These are phyloP conservation scores for Uloborus diversus DNA, from an alignment of 1,140 invertebrate genomes.

Conservation along the genomic window DNA sequence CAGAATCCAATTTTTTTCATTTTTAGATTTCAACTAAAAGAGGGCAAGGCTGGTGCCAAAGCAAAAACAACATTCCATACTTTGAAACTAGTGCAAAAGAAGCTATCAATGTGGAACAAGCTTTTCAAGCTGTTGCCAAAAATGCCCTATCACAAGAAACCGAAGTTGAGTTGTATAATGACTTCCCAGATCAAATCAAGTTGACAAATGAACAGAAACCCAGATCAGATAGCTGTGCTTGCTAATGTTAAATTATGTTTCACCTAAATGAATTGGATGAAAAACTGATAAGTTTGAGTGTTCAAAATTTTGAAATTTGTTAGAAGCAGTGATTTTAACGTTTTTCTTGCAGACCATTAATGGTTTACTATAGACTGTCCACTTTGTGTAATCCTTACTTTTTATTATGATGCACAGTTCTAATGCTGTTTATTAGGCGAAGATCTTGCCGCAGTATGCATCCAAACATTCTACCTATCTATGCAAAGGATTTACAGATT, in stretches of 20 bases:
- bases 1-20: too few species aligned
- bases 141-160: constrained; percentile 92
- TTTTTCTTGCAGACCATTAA: neutral
- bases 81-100: constrained; percentile 99
- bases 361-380: neutral
- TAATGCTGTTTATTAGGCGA: constrained; percentile 10
- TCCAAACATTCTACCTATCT: neutral
- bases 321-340: constrained; percentile 12
- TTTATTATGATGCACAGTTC: neutral
- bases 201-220: constrained; percentile 65
- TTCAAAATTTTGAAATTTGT: constrained; percentile 6
- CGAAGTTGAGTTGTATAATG: constrained; percentile 91
- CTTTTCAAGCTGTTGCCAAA: constrained; percentile 96
- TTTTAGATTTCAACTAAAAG: constrained; percentile 90
- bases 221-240: constrained; percentile 47
- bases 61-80: constrained; percentile 98
- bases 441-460: neutral
- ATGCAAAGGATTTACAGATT: neutral
- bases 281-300: neutral
- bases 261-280: neutral
- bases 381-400: neutral
- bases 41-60: constrained; percentile 98
- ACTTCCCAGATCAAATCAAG: constrained; percentile 96
- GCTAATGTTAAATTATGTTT: constrained; percentile 33
- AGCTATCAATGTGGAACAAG: constrained; percentile 96